Percentiles rank a stretch among this genome's conserved stretches.
Evolutionary conservation across 2,797 vertebrate species (phyloP).

Genomic region (Euthynnus affinis): DNA sequence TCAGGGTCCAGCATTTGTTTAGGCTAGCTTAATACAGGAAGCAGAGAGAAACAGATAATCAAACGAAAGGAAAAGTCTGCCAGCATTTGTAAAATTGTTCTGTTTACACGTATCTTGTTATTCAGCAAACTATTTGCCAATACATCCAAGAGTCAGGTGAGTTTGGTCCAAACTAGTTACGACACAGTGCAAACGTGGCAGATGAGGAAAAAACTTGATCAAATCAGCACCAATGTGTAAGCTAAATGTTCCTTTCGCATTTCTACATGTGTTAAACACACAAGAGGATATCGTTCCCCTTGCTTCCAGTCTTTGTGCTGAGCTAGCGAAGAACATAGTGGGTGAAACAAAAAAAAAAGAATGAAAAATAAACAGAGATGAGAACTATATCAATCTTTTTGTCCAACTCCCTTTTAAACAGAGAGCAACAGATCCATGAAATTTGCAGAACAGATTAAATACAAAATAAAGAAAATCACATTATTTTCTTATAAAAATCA

Average conservation of each 20-base stretch:
- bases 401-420: slow-evolving; percentile 30
- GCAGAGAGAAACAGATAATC: neutral
- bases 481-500: slow-evolving; percentile 28
- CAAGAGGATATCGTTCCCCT: neutral
- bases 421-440: slow-evolving; percentile 31
- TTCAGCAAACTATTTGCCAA: no score
- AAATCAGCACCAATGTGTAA: neutral
- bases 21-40: neutral
- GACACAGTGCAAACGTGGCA: no score
- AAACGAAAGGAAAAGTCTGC: neutral
- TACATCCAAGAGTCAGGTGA: no score
- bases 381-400: slow-evolving; percentile 8
- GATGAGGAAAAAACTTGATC: no score
- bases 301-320: neutral
- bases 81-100: neutral
- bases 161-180: neutral
- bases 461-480: slow-evolving; percentile 25
- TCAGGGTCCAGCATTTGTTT: neutral
- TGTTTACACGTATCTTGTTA: no score
- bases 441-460: slow-evolving; percentile 51
- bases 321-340: neutral
- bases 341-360: neutral
- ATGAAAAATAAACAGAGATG: neutral
- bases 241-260: no score
- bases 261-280: neutral